Evolutionary conservation across 2,888 invertebrate species (phyloP).

Genomic region (Cryptus armator): DNA sequence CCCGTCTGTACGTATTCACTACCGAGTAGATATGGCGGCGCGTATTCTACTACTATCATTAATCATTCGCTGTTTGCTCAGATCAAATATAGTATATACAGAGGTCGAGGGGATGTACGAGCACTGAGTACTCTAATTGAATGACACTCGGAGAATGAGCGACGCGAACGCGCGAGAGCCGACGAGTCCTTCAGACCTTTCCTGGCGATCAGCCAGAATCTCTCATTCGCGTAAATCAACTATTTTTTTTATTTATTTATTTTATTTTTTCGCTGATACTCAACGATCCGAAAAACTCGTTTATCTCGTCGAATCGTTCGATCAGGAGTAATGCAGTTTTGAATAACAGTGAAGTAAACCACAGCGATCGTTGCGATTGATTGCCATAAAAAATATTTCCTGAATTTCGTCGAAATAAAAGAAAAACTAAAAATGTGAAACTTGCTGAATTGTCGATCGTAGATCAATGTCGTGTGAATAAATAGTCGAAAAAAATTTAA

Average conservation of each 20-base stretch:
- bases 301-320: conserved; percentile 9
- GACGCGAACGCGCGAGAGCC: conserved; percentile 19
- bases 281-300: conserved; percentile 21
- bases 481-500: no score
- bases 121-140: conserved; percentile 50
- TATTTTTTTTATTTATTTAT: conserved; percentile 12
- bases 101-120: conserved; percentile 44
- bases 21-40: conserved; percentile 29
- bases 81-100: conserved; percentile 57
- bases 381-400: not conserved
- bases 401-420: not conserved
- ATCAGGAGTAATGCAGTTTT: conserved; percentile 29
- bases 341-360: not conserved
- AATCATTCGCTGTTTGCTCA: conserved; percentile 62
- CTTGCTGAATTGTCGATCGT: no score
- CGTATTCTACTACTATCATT: conserved; percentile 56
- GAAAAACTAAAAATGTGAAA: not conserved
- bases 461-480: no score
- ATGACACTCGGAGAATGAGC: conserved; percentile 41
- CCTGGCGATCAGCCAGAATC: conserved; percentile 31
- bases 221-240: conserved; percentile 24
- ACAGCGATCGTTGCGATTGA: not conserved
- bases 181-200: conserved; percentile 13
- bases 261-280: conserved; percentile 19
- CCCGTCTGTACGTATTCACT: conserved; percentile 17